Evolutionary conservation across 2,797 vertebrate species (phyloP), one percentile per base, ranked within the genome.

Genomic region (Fistularia tabacaria): DNA sequence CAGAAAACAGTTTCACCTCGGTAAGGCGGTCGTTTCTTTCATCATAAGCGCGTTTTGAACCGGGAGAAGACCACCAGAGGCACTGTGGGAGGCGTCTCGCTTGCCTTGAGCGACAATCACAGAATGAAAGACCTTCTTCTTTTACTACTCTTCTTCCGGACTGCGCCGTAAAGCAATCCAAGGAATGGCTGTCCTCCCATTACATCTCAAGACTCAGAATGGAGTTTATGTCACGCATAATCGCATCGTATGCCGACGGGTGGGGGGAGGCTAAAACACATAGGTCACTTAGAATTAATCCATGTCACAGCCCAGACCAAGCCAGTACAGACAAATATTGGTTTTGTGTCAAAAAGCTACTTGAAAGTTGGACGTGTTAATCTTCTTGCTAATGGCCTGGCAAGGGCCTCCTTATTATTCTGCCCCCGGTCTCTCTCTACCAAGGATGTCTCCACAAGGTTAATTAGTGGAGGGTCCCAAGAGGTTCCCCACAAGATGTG

Each of bases 301-400:
- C 48, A 67, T 61, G 79, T 79, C 64, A 72, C 68, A 69, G 12
- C 44, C 47, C 38, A 14, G 66, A 74, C 59, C 62, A 49, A 69
- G 68, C 73, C 62, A 48, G 71, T 74, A 73, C 69, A 73, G 83
- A 75, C 82, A 81, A 90, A 87, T 91, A 92, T 91, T 90, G 89
- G 87, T 87, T 90, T 91, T 89, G 67, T 90, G 88, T 91, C 90
- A 89, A 85, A 89, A 89, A 89, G 84, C 79, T 84, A 80, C 84
- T 90, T 85, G 74, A 87, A 89, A 86, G 85, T 87, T 87, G 81
- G 86, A 90, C 85, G 85, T 88, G 88, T 87, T 91, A 90, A 91
- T 91, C 88, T 85, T 80, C 73, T 60, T 65, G 69, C 87, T 90
- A 89, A 89, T 88, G 83, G 84, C 86, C 75, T 64, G 75, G 82